Base-by-base conservation (phyloP, 2,888 invertebrate genomes). In the Laspeyria flexula region DNA sequence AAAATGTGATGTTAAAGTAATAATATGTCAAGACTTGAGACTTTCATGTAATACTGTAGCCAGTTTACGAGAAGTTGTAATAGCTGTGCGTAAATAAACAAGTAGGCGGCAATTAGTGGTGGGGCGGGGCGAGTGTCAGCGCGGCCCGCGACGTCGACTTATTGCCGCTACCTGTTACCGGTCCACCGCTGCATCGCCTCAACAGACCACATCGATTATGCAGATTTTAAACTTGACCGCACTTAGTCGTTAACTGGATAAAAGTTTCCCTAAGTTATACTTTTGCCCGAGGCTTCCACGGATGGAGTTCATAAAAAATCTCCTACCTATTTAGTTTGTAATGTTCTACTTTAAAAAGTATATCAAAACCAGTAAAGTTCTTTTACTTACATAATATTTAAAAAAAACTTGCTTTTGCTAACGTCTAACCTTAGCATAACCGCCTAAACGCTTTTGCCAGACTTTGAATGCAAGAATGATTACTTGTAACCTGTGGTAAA, bases 41-140 rank as follows among this genome's bases (percentile, higher is more conserved):
- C 25, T 11, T 43, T 43, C 13, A 18, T 46, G 51, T 59, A 52
- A 43, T 41, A 46, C 49, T 56, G 54, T 42, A 45, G 52, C 39
- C 43, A 55, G 58, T 58, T 64, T 55, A 60, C 58, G 55, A 57
- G 56, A 51, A 60, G 68, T 65, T 66, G 66, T 68, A 75, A 75
- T 75, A 66, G 73, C 65, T 55, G 73, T 60, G 70, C 65, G 77
- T 81, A 81, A 83, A 80, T 83, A 88, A 88, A 86, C 85, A 84
- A 83, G 86, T 80, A 86, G 86, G 83, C 81, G 81, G 87, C 81
- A 84, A 88, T 89, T 87, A 86, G 85, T 71, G 49, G 64, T 48
- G 65, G 79, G 88, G 87, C 84, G 86, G 79, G 60, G 73, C 73
- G 60, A 65, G 65, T 77, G 82, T 81, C 81, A 66, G 65, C 71